These are phyloP conservation scores for Beris morrisii DNA, from an alignment of 2,888 invertebrate genomes.

Conservation along the genomic window DNA sequence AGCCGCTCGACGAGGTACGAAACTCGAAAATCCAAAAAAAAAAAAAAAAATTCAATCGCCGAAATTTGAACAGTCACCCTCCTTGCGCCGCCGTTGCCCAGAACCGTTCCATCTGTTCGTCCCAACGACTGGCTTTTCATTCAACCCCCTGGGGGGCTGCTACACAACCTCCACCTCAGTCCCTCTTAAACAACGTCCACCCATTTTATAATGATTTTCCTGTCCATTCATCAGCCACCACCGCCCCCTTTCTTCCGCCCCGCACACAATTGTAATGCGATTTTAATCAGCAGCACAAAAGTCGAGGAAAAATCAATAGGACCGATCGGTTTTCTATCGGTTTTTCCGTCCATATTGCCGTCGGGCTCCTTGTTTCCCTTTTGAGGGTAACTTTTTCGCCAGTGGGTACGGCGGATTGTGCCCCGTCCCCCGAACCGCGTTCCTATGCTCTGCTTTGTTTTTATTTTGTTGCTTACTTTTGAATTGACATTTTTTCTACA, in stretches of 20 bases:
- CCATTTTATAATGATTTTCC: conserved; percentile 23
- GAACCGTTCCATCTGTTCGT: background rate
- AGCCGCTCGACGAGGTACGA: conserved; percentile 53
- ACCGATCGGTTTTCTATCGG: conserved; percentile 15
- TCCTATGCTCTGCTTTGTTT: no score
- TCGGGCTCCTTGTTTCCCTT: background rate
- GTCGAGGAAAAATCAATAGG: conserved; percentile 31
- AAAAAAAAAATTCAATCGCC: background rate
- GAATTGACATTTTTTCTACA: background rate
- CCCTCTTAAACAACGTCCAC: conserved; percentile 35
- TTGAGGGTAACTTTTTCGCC: no score
- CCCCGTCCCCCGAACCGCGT: no score
- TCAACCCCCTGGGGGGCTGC: conserved; percentile 30
- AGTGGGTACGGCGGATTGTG: no score
- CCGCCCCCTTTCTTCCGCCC: conserved; percentile 5
- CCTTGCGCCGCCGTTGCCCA: background rate
- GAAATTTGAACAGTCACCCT: background rate
- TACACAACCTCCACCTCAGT: conserved; percentile 40
- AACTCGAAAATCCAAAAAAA: conserved; percentile 37
- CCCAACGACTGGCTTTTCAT: background rate
- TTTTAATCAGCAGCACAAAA: conserved; percentile 43
- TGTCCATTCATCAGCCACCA: background rate
- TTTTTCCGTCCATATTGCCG: conserved; percentile 1
- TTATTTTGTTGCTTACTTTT: background rate
- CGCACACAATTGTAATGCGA: conserved; percentile 42